Evolutionary conservation across 1,140 invertebrate species (phyloP), one percentile per base, ranked within the genome.

Genomic region (Pomacea maculata): DNA sequence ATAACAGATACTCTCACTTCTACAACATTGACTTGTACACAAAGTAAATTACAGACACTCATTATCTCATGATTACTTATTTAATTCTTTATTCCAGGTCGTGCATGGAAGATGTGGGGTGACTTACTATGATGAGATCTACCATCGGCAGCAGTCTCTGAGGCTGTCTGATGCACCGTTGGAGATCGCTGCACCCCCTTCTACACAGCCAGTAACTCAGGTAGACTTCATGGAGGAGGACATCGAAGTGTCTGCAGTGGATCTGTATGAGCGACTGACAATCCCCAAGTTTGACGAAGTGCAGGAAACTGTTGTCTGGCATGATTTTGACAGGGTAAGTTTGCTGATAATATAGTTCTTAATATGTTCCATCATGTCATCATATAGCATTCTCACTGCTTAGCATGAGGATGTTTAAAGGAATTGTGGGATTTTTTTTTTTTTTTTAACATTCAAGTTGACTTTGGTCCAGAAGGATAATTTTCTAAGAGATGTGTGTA

Each of bases 241-340:
- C 64, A 95, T 97, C 83, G 93, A 94, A 65, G 94, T 96, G 86
- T 95, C 96, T 83, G 92, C 96, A 80, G 95, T 95, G 87, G 88
- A 95, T 52, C 93, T 93, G 55, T 93, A 94, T 88, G 95, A 96
- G 85, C 94, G 94, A 87, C 95, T 97, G 86, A 93, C 95, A 88
- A 95, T 96, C 15, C 96, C 96, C 21, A 94, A 95, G 87, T 96
- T 96, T 86, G 93, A 93, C 83, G 94, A 95, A 83, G 95, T 95
- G 34, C 93, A 94, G 57, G 93, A 93, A 55, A 96, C 96, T 52
- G 93, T 95, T 68, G 97, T 97, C 87, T 95, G 97, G 86, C 96
- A 98, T 87, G 96, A 98, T 91, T 98, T 98, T 89, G 94, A 94
- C 83, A 93, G 93, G 83, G 94, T 95, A 91, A 89, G 93, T 91